phyloP scores from a whole-genome alignment of 2,113 vertebrate genomes.

The Phodopus roborovskii region DNA sequence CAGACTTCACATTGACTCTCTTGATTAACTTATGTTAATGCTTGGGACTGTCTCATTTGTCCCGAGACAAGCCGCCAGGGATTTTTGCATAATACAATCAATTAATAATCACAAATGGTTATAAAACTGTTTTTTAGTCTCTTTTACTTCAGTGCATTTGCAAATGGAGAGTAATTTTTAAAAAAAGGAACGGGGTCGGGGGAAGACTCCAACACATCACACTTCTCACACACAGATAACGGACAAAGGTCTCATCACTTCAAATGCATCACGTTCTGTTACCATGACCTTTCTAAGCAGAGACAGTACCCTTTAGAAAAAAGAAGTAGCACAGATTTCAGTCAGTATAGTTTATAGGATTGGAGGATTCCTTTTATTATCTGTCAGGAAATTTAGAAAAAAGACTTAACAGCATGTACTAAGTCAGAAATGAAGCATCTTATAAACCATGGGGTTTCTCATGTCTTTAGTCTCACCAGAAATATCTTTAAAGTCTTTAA shows the following conservation, averaged over 20 bases:
- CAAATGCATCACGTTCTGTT: not conserved
- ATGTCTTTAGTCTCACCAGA: conserved; percentile 53
- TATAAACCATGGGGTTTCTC: not conserved
- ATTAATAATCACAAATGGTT: conserved; percentile 47
- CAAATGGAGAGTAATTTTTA: conserved; percentile 10
- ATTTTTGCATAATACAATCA: conserved; percentile 62
- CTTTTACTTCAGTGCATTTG: not conserved
- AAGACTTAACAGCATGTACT: conserved; percentile 34
- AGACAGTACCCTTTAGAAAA: not conserved
- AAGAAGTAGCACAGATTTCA: conserved; percentile 38
- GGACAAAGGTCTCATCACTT: not conserved
- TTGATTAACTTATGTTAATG: conserved; percentile 73
- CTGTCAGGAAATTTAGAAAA: conserved; percentile 51
- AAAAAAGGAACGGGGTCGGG: not conserved
- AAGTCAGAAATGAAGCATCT: conserved; percentile 29
- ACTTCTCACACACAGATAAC: not conserved
- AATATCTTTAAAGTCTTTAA: conserved; percentile 74
- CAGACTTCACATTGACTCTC: conserved; percentile 37
- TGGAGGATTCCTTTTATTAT: not conserved
- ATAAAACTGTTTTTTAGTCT: conserved; percentile 35
- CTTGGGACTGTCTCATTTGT: conserved; percentile 21
- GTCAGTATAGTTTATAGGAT: conserved; percentile 18
- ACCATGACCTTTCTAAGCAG: conserved; percentile 15
- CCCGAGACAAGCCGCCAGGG: conserved; percentile 47
- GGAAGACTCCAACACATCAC: not conserved